Evolutionary conservation across 2,797 vertebrate species (phyloP).

Genomic region (Nothura maculosa): DNA sequence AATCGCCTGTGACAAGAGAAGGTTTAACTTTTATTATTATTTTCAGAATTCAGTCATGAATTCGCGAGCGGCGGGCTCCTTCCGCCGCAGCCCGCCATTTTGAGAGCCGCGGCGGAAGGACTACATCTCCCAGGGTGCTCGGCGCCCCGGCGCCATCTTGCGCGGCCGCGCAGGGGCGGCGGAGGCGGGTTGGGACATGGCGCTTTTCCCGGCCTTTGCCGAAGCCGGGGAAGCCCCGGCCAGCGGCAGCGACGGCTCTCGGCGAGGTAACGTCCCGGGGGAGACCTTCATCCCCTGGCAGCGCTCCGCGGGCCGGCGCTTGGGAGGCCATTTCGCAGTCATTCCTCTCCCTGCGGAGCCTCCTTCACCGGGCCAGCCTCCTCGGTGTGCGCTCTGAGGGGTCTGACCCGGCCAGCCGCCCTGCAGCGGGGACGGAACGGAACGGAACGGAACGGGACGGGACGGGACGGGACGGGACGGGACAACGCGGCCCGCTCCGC

Average conservation of each 20-base stretch:
- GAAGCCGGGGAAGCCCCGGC: neutral
- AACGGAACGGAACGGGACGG: too few species aligned
- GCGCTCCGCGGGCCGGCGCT: neutral
- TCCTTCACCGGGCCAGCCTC: too few species aligned
- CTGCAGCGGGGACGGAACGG: too few species aligned
- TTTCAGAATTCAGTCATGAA: neutral
- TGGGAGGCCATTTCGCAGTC: neutral
- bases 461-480: too few species aligned
- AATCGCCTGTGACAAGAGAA: neutral
- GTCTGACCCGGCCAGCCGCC: neutral
- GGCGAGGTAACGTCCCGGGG: slow-evolving; percentile 54
- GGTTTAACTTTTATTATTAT: neutral
- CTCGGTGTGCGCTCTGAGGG: neutral
- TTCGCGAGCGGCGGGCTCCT: rapidly evolving
- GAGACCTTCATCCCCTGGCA: neutral
- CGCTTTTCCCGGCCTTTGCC: slow-evolving; percentile 77
- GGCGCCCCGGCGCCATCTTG: slow-evolving; percentile 30
- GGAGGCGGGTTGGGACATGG: slow-evolving; percentile 37
- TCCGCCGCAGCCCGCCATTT: neutral
- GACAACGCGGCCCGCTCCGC: too few species aligned
- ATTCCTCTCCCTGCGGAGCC: rapidly evolving
- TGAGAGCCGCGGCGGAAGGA: neutral
- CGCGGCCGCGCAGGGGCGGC: neutral
- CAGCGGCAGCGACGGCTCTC: slow-evolving; percentile 1
- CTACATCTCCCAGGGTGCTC: slow-evolving; percentile 54